These are phyloP conservation scores for Onychostoma macrolepis DNA, from an alignment of 2,113 vertebrate species.

Conservation along the genomic window DNA sequence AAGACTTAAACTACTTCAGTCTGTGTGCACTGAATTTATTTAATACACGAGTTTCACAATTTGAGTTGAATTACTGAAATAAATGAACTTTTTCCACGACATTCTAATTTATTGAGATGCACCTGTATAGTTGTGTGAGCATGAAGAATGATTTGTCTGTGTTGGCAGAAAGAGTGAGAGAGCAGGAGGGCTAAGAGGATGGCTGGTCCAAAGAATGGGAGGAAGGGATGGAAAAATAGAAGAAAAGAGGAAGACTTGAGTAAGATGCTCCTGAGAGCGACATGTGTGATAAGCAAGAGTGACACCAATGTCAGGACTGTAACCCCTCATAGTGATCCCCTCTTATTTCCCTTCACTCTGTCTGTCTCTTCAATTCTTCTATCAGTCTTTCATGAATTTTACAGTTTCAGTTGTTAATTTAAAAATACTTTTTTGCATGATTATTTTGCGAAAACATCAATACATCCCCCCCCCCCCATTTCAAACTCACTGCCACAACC, in stretches of 20 bases:
- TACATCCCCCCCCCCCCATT: too few relatives aligned
- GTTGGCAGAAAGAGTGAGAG: neutral
- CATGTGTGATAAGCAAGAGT: slow-evolving; percentile 13
- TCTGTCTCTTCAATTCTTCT: neutral
- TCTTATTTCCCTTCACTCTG: neutral
- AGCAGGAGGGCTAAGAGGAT: neutral
- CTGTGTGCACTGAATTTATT: too few relatives aligned
- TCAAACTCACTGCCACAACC: neutral
- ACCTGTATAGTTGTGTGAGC: slow-evolving; percentile 1
- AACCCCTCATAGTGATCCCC: neutral
- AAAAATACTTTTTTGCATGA: neutral
- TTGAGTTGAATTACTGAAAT: too few relatives aligned
- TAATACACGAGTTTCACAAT: too few relatives aligned
- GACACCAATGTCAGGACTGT: slow-evolving; percentile 26
- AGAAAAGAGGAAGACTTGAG: neutral
- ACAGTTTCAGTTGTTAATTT: neutral
- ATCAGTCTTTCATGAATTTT: neutral
- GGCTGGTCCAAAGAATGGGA: neutral
- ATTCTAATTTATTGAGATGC: too few relatives aligned
- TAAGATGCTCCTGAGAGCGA: neutral
- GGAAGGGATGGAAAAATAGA: slow-evolving; percentile 3
- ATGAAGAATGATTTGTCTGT: neutral
- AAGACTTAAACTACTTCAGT: too few relatives aligned
- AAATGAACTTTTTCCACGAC: too few relatives aligned
- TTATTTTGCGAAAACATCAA: neutral